Evolutionary conservation across 2,888 invertebrate genomes (phyloP).

Genomic region (Napeogenes sylphis): DNA sequence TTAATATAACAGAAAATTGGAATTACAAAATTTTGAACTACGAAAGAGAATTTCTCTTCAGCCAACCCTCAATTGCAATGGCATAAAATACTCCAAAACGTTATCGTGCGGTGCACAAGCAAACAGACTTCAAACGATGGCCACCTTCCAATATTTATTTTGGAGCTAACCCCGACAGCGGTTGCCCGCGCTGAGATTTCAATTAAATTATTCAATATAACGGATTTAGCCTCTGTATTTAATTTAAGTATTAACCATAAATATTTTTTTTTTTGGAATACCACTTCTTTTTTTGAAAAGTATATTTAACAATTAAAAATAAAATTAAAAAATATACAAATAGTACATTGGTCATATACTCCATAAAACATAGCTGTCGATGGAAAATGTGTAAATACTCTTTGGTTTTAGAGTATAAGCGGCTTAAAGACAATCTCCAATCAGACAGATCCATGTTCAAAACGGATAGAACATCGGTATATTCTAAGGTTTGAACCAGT

Average conservation of each 20-base stretch:
- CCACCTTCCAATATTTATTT: slow-evolving; percentile 59
- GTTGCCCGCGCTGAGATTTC: slow-evolving; percentile 20
- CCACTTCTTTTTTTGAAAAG: too few species aligned
- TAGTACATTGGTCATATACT: too few species aligned
- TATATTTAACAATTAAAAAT: too few species aligned
- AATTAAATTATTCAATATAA: slow-evolving; percentile 25
- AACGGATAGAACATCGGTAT: slow-evolving; percentile 2
- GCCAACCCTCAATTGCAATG: neutral
- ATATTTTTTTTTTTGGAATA: too few species aligned
- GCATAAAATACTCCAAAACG: slow-evolving; percentile 3
- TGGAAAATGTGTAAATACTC: slow-evolving; percentile 15
- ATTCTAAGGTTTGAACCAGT: neutral
- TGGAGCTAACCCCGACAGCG: slow-evolving; percentile 30
- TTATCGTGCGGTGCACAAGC: slow-evolving; percentile 53
- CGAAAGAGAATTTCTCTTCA: neutral
- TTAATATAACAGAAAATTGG: neutral
- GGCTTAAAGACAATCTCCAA: slow-evolving; percentile 17
- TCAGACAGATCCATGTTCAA: neutral
- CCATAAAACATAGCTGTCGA: slow-evolving; percentile 1
- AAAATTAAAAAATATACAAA: too few species aligned
- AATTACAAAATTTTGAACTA: neutral
- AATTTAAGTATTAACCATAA: neutral
- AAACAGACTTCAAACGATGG: slow-evolving; percentile 54
- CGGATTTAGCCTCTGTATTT: slow-evolving; percentile 7
- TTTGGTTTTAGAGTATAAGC: slow-evolving; percentile 14